Base-by-base conservation (phyloP, 2,797 vertebrate species). In the Scarus forsteni region DNA sequence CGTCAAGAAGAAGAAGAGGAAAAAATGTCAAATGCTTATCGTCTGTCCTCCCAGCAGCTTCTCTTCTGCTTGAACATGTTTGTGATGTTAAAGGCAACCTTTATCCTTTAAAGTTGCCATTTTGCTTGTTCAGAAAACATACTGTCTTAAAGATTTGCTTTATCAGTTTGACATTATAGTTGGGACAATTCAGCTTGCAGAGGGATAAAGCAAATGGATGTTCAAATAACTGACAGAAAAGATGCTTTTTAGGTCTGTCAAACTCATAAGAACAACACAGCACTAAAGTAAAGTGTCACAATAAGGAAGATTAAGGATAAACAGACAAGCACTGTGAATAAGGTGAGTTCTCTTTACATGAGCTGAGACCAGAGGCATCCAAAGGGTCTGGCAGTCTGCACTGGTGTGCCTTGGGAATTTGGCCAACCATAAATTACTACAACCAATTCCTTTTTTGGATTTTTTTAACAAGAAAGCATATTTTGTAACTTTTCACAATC, bases 111-210 rank as follows among this genome's bases (percentile, higher is more conserved):
- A 81, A 72, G 80, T 70, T 79, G 70, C 51, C 8, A 5, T 65
- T 77, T 58, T 67, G 53, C 51, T 75, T 77, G 55, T 40, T 77
- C 40, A 60, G 45, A 70, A 79, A 78, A 73, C 54, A 40, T 46
- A 58, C 50, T 63, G 57, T 80, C 71, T 73, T 55, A 73, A 73
- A 27, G 42, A 73, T 60, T 10, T 57, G 14, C 45, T 81, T 85
- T 83, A 86, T 85, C 75, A 77, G 64, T 79, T 85, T 87, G 69
- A 81, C 79, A 86, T 87, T 79, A 85, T 60, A 80, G 67, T 76
- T 63, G 46, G 53, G 60, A 63, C 3, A 70, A 45, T 73, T 64
- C 1, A 54, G 60, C 53, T 68, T 77, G 63, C 48, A 45, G 11
- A 66, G 39, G 12, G 7, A 34, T 61, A 53, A 12, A 57, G 45